These are phyloP conservation scores for Nephila pilipes DNA, from an alignment of 1,140 invertebrate genomes.

Conservation along the genomic window DNA sequence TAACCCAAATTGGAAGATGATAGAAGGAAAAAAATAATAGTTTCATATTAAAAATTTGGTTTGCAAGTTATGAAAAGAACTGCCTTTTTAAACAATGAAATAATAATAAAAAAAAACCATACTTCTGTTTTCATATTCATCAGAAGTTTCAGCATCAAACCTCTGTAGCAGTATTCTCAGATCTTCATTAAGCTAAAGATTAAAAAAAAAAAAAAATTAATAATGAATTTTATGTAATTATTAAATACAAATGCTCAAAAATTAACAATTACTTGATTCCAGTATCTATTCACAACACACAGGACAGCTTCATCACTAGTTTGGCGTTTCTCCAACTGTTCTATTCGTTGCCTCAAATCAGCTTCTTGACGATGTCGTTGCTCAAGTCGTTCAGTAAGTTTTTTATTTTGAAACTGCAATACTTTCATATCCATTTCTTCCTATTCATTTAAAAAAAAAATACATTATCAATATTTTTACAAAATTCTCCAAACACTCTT, in stretches of 20 bases:
- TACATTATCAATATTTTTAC: too few relatives aligned
- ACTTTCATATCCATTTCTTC: constrained; percentile 99
- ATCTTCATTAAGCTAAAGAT: constrained; percentile 91
- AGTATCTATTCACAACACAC: constrained; percentile 98
- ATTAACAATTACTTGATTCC: constrained; percentile 88
- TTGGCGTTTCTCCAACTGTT: constrained; percentile 97
- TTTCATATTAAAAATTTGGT: too few relatives aligned
- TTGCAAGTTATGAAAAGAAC: too few relatives aligned
- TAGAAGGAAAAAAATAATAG: too few relatives aligned
- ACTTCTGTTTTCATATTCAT: constrained; percentile 97
- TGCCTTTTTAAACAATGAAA: not conserved
- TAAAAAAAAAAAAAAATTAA: not conserved
- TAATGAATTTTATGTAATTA: not conserved
- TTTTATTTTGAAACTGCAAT: constrained; percentile 97
- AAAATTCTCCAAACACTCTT: too few relatives aligned
- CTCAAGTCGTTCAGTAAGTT: constrained; percentile 93
- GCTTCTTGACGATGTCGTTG: constrained; percentile 93
- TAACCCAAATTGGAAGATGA: too few relatives aligned
- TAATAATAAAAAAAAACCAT: constrained; percentile 79
- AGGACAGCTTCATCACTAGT: constrained; percentile 98
- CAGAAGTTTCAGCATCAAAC: constrained; percentile 98
- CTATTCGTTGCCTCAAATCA: constrained; percentile 94
- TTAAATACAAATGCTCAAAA: not conserved
- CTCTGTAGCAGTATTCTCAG: constrained; percentile 95
- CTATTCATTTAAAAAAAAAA: constrained; percentile 78